Percentiles rank a stretch among this genome's conserved stretches.
Conservation (phyloP, 2,113 vertebrate genomes). For the Ploceus nigricollis region DNA sequence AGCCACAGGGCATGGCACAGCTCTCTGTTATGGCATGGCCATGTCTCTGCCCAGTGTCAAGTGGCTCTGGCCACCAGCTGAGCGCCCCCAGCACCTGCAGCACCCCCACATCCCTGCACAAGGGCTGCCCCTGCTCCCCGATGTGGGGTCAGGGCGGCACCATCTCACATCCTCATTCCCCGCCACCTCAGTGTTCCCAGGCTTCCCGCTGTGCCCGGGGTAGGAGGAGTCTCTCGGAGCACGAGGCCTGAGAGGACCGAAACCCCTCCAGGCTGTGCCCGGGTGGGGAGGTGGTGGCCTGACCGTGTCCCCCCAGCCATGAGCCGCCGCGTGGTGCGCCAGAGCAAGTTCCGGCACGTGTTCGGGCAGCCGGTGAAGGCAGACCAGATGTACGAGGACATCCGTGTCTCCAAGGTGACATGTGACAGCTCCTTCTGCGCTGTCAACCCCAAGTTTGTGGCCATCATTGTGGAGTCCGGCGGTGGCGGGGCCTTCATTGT, state of each 20-base stretch:
- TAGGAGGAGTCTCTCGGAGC: rapidly evolving
- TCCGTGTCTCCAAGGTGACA: slow-evolving; percentile 95
- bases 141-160: rapidly evolving
- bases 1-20: not conserved
- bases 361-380: slow-evolving; percentile 93
- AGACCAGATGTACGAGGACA: slow-evolving; percentile 94
- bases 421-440: slow-evolving; percentile 98
- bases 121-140: not conserved
- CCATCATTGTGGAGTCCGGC: slow-evolving; percentile 93
- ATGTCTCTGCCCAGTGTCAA: not conserved
- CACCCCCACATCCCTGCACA: too few species aligned
- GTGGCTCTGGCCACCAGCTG: not conserved
- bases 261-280: rapidly evolving
- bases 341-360: slow-evolving; percentile 97
- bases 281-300: not conserved
- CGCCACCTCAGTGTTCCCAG: rapidly evolving
- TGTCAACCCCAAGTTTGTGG: slow-evolving; percentile 95
- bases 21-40: rapidly evolving
- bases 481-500: slow-evolving; percentile 93
- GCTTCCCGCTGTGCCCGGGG: not conserved
- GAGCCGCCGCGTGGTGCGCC: slow-evolving; percentile 96
- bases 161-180: not conserved
- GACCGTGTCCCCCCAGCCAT: slow-evolving; percentile 67
- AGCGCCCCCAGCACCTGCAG: not conserved
- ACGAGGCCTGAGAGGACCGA: rapidly evolving